Evolutionary conservation across 2,888 invertebrate genomes (phyloP).

Genomic region (Cephonodes hylas): DNA sequence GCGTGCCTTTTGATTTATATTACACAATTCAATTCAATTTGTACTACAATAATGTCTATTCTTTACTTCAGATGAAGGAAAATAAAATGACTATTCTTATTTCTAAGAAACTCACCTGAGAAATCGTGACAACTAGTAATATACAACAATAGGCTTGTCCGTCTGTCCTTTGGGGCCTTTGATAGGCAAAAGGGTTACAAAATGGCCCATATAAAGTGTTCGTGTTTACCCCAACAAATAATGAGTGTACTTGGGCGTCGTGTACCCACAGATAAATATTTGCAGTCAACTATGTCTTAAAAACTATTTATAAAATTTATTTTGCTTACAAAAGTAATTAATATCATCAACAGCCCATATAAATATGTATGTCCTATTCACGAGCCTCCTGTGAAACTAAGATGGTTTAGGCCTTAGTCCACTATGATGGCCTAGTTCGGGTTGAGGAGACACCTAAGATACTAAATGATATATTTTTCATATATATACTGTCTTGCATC

Average conservation of each 20-base stretch:
- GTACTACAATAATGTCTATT: not conserved
- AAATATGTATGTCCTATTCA: too few species aligned
- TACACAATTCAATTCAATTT: not conserved
- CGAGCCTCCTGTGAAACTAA: too few species aligned
- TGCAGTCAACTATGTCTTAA: not conserved
- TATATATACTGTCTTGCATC: too few species aligned
- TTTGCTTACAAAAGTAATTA: too few species aligned
- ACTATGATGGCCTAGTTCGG: too few species aligned
- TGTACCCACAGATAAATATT: not conserved
- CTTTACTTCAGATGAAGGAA: not conserved
- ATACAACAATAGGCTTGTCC: not conserved
- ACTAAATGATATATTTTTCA: too few species aligned
- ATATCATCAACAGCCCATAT: too few species aligned
- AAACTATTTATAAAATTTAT: too few species aligned
- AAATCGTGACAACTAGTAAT: conserved; percentile 10
- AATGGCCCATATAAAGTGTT: not conserved
- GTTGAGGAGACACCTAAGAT: too few species aligned
- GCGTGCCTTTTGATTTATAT: too few species aligned
- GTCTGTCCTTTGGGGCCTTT: not conserved
- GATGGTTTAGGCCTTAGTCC: too few species aligned
- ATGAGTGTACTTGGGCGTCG: not conserved
- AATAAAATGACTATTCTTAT: not conserved
- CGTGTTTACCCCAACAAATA: not conserved
- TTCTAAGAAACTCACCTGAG: not conserved
- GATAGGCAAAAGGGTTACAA: not conserved